These are phyloP conservation scores for Micropoecilia bifurca DNA, from an alignment of 2,797 vertebrate genomes.

Conservation along the genomic window DNA sequence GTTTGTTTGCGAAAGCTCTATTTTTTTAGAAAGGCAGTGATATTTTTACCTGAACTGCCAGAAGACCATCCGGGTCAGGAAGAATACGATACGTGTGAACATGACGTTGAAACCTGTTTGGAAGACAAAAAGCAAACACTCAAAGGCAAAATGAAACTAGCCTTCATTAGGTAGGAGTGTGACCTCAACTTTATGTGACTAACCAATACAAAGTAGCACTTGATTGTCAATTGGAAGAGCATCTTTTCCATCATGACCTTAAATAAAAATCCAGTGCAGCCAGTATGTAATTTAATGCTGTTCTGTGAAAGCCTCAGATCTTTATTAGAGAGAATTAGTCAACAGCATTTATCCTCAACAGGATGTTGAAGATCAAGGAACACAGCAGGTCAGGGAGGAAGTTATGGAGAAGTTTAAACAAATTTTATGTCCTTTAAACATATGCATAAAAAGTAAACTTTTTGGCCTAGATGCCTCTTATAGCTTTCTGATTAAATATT, in stretches of 20 bases:
- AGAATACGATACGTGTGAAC: conserved; percentile 88
- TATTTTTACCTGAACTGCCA: conserved; percentile 85
- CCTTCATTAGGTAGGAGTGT: neutral
- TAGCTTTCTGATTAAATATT: too few species aligned
- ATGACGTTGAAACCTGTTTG: conserved; percentile 82
- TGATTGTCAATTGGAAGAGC: neutral
- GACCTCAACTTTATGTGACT: neutral
- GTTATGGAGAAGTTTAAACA: neutral
- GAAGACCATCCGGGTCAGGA: conserved; percentile 82
- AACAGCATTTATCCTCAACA: neutral
- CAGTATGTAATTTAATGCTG: neutral
- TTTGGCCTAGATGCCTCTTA: too few species aligned
- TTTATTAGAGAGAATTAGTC: neutral
- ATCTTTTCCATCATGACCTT: neutral
- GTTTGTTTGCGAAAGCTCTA: neutral
- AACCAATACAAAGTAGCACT: neutral
- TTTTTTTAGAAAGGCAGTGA: neutral
- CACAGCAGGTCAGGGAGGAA: neutral
- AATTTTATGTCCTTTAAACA: neutral
- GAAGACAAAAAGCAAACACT: conserved; percentile 29
- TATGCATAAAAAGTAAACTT: too few species aligned
- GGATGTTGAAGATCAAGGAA: neutral
- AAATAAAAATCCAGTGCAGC: neutral
- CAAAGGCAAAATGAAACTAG: conserved; percentile 12
- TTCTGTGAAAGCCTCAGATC: neutral